Evolutionary conservation across 2,888 invertebrate species (phyloP).

Genomic region (Caenorhabditis imperialis): DNA sequence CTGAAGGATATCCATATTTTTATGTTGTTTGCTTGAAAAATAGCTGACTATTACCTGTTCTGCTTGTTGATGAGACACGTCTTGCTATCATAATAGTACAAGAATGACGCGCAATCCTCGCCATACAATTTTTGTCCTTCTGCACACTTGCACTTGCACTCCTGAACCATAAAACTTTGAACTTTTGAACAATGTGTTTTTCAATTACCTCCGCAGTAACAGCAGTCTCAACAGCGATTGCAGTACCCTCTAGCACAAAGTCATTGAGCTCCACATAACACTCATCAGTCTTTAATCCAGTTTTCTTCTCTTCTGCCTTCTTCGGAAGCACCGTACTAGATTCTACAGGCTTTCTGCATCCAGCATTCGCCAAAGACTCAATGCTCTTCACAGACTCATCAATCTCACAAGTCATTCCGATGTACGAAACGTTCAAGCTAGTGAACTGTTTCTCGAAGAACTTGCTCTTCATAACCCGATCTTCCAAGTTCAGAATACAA

Average conservation of each 20-base stretch:
- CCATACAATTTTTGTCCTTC: conserved; percentile 67
- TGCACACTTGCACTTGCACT: conserved; percentile 59
- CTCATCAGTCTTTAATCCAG: conserved; percentile 62
- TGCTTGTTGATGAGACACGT: conserved; percentile 77
- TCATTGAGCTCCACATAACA: conserved; percentile 75
- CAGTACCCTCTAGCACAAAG: conserved; percentile 75
- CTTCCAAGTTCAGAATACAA: conserved; percentile 76
- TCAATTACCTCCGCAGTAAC: conserved; percentile 57
- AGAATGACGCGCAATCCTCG: conserved; percentile 72
- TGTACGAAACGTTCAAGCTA: conserved; percentile 66
- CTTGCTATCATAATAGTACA: conserved; percentile 75
- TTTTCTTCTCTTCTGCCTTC: conserved; percentile 26
- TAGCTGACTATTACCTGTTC: conserved; percentile 62
- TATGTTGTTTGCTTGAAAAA: not conserved
- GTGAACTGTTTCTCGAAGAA: conserved; percentile 56
- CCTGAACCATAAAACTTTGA: too few relatives aligned
- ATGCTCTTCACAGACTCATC: conserved; percentile 42
- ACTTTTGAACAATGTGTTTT: too few relatives aligned
- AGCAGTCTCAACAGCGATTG: conserved; percentile 72
- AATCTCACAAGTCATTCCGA: conserved; percentile 67
- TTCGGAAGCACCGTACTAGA: conserved; percentile 2
- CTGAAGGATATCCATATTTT: conserved; percentile 52
- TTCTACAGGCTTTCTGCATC: conserved; percentile 14
- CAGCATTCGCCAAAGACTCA: conserved; percentile 8
- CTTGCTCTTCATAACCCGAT: conserved; percentile 53